phyloP scores from a whole-genome alignment of 2,888 invertebrate genomes.

The Orchesellides sinensis region DNA sequence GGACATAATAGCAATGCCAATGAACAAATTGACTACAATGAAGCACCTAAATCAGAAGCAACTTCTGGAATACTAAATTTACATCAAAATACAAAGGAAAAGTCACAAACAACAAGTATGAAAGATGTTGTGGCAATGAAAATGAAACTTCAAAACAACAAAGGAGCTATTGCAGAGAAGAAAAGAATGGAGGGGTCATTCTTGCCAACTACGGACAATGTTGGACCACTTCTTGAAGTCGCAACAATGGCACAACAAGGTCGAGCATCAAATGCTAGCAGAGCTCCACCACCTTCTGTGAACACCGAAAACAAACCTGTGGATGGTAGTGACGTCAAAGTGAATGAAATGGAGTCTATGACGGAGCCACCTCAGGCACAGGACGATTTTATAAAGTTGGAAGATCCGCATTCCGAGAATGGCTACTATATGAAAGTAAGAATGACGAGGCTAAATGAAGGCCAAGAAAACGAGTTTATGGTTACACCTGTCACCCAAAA shows the following conservation, averaged over 20 bases:
- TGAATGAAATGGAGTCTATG: neutral
- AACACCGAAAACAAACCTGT: too few relatives aligned
- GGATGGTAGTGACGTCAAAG: neutral
- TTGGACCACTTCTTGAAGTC: neutral
- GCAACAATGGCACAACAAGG: neutral
- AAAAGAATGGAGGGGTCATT: neutral
- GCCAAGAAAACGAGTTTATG: conserved; percentile 34
- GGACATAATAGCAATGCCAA: too few relatives aligned
- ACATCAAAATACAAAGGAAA: too few relatives aligned
- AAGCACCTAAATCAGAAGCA: neutral
- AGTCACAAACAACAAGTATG: too few relatives aligned
- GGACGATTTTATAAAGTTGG: neutral
- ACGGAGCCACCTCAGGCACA: neutral
- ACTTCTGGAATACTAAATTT: neutral
- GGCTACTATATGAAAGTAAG: conserved; percentile 41
- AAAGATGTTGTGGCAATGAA: neutral
- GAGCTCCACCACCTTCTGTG: too few relatives aligned
- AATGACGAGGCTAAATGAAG: conserved; percentile 30
- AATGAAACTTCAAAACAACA: neutral
- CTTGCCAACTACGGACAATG: neutral
- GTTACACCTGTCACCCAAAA: conserved; percentile 21
- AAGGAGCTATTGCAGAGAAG: neutral
- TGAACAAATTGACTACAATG: neutral
- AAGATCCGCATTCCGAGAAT: conserved; percentile 7
- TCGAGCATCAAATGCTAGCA: neutral